Evolutionary conservation across 2,888 invertebrate genomes (phyloP).

Genomic region (Neoitamus cyanurus): DNA sequence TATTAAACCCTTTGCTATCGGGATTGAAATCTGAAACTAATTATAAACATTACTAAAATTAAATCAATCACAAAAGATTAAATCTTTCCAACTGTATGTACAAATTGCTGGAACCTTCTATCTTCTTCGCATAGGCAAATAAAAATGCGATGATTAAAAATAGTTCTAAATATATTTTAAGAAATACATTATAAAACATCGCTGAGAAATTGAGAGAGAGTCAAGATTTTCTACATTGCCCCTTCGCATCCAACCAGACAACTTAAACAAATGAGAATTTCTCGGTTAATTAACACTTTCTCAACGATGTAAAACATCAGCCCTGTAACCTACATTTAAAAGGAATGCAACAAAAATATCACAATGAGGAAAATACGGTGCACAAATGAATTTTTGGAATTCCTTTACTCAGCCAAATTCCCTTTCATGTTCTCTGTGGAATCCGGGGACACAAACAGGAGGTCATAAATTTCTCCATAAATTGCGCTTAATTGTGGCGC

Average conservation of each 20-base stretch:
- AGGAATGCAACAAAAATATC: conserved; percentile 35
- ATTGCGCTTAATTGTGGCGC: not conserved
- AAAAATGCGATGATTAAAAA: not conserved
- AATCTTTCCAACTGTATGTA: not conserved
- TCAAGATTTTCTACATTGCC: not conserved
- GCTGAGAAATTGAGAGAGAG: not conserved
- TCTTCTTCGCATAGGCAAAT: not conserved
- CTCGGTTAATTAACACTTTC: conserved; percentile 19
- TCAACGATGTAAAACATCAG: conserved; percentile 28
- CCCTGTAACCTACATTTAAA: conserved; percentile 27
- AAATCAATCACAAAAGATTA: not conserved
- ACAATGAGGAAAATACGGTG: conserved; percentile 1
- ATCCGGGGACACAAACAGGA: not conserved
- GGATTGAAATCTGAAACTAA: no score
- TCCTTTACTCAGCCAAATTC: not conserved
- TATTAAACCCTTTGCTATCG: no score
- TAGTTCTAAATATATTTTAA: not conserved
- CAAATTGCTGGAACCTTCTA: not conserved
- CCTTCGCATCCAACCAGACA: not conserved
- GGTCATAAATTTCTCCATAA: not conserved
- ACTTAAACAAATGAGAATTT: conserved; percentile 17
- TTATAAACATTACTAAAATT: no score
- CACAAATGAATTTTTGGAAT: conserved; percentile 10
- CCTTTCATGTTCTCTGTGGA: not conserved
- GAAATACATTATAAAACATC: not conserved